Base-by-base conservation (phyloP, 2,888 invertebrate genomes). In the Stratiomys singularior region DNA sequence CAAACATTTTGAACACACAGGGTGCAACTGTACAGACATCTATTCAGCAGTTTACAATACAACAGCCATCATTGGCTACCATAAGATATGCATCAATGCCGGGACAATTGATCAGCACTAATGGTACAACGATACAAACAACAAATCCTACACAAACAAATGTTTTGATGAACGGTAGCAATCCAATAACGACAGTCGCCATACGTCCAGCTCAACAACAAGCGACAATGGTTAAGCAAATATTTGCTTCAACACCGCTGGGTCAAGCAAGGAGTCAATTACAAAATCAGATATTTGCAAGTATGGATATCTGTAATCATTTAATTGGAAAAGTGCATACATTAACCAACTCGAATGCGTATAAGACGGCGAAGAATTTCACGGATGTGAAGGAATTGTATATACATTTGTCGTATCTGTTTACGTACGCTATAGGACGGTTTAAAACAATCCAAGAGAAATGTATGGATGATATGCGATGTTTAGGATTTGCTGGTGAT, bases 221-320 rank as follows among this genome's bases (percentile, higher is more conserved):
- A 23, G 80, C 82, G 7, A 47, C 82, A 1, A 81, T 87, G 78
- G 82, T 85, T 25, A 85, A 86, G 1, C 85, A 84, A 66, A 80
- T 82, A 1, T 86, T 83, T 74, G 82, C 86, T 3, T 83, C 84
- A 30, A 84, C 82, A 18, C 81, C 85, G 1, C 80, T 87, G 60
- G 88, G 88, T 0, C 80, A 82, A 13, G 85, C 86, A 1, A 84
- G 86, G 0, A 80, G 82, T 0, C 86, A 85, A 46, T 81, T 87
- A 77, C 87, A 87, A 78, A 85, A 85, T 76, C 85, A 87, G 79
- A 84, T 87, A 13, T 86, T 86, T 52, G 84, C 81, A 80, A 85
- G 86, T 21, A 85, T 86, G 85, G 87, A 87, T 67, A 86, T 87
- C 74, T 87, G 87, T 76, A 85, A 85, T 15, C 88, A 87, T 82